Percentiles rank a stretch among this genome's conserved stretches.
phyloP scores from a whole-genome alignment of 1,140 invertebrate species.

The Drosophila suzukii region DNA sequence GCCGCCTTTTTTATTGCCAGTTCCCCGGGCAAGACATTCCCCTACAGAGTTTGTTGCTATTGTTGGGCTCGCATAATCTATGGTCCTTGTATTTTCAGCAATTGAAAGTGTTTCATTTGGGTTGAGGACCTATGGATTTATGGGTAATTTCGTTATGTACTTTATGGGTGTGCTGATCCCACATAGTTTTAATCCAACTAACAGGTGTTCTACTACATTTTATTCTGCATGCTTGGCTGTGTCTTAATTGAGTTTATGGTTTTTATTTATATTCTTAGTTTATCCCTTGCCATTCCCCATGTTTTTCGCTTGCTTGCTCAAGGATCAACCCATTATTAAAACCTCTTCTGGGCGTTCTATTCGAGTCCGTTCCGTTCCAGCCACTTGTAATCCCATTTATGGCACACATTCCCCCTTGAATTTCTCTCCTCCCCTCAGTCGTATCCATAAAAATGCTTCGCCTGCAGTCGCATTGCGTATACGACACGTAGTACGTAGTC shows the following conservation, averaged over 20 bases:
- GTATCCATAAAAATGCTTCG: slow-evolving; percentile 31
- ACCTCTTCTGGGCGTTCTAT: neutral
- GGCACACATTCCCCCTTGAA: slow-evolving; percentile 5
- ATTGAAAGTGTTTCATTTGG: slow-evolving; percentile 22
- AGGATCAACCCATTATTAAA: slow-evolving; percentile 17
- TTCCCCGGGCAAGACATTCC: slow-evolving; percentile 2
- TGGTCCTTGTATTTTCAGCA: slow-evolving; percentile 30
- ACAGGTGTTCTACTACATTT: neutral
- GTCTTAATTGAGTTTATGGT: slow-evolving; percentile 10
- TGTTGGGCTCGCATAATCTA: slow-evolving; percentile 31
- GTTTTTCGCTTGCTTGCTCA: slow-evolving; percentile 2
- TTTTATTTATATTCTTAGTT: neutral
- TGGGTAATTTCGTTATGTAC: too few relatives aligned
- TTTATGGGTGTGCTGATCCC: too few relatives aligned
- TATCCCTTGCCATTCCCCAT: neutral
- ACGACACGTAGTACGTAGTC: slow-evolving; percentile 23
- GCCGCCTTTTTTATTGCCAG: slow-evolving; percentile 38
- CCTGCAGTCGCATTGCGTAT: slow-evolving; percentile 54
- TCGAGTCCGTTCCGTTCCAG: slow-evolving; percentile 8
- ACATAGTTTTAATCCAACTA: neutral
- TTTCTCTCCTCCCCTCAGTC: neutral
- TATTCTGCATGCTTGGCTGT: too few relatives aligned
- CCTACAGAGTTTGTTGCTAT: slow-evolving; percentile 7
- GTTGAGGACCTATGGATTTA: neutral
- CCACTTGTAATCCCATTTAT: slow-evolving; percentile 44